Evolutionary conservation across 2,113 vertebrate genomes (phyloP).

Genomic region (Cervus canadensis): DNA sequence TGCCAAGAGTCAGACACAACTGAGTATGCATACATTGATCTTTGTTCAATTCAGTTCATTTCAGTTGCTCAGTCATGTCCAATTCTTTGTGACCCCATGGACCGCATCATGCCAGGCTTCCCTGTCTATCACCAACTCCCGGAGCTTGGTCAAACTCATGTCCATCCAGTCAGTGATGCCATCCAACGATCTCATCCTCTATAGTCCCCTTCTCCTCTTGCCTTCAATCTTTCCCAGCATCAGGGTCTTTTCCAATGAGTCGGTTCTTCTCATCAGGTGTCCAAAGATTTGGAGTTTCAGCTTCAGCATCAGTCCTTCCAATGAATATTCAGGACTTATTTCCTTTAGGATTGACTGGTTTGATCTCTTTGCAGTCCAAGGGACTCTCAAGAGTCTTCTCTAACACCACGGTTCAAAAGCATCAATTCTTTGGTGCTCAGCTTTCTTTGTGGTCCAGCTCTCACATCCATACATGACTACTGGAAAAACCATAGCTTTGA

Average conservation of each 20-base stretch:
- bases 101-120: not conserved
- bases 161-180: not conserved
- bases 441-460: not conserved
- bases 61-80: not conserved
- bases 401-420: not conserved
- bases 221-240: not conserved
- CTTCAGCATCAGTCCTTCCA: not conserved
- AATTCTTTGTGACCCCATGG: not conserved
- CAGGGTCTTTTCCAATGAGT: not conserved
- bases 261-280: not conserved
- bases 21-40: not conserved
- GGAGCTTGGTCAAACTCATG: not conserved
- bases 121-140: not conserved
- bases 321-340: not conserved
- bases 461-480: not conserved
- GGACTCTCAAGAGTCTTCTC: not conserved
- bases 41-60: not conserved
- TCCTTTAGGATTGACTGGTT: not conserved
- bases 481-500: not conserved
- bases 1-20: not conserved
- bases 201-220: not conserved
- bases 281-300: not conserved
- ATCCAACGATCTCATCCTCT: not conserved
- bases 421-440: not conserved
- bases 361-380: not conserved